Base-by-base conservation (phyloP, 2,113 vertebrate species). In the Porphyrio hochstetteri region DNA sequence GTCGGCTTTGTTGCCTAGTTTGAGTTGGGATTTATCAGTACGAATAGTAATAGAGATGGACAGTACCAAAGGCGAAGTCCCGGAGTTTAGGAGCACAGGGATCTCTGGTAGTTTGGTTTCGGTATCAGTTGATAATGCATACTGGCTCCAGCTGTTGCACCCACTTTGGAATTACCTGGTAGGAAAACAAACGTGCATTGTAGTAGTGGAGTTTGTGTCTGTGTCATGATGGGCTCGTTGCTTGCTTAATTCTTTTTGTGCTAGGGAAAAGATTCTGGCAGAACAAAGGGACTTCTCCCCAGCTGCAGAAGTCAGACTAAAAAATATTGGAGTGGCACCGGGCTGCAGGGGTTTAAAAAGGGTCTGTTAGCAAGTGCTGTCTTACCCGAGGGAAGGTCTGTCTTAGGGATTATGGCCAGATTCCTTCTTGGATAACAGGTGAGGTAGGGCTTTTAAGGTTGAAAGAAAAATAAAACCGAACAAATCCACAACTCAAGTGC, bases 21-120 rank as follows among this genome's bases (percentile, higher is more conserved):
- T 31, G 8, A 61, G 9, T 13, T 56, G 50, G 16, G 56, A 6
- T 53, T 81, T 72, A 4, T n/a, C 46, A 24, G 2, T 38, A 56
- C 2, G 3, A 16, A 3, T 70, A 4, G 3, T 6, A 11, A 20
- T 16, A 9, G 3, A 0, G 14, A 11, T 70, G 13, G 40, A 5
- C 36, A 18, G 17, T 59, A 10, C 44, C 38, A 9, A 14, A 24
- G 46, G 18, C 13, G 6, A 57, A 40, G 44, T 29, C 29, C 9
- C 10, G 17, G 19, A 67, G 55, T n/a, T 35, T 55, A 1, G 42
- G 18, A 27, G 24, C 56, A 56, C 19, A 16, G 7, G 1, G 48
- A 3, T 17, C 7, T 56, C 25, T 12, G 20, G 17, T 17, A 28
- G 17, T 11, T 15, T 12, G 29, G 18, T 29, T 80, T 76, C 53